Conservation (phyloP, 2,888 invertebrate genomes). For the Scaptomyza caliginosa region DNA sequence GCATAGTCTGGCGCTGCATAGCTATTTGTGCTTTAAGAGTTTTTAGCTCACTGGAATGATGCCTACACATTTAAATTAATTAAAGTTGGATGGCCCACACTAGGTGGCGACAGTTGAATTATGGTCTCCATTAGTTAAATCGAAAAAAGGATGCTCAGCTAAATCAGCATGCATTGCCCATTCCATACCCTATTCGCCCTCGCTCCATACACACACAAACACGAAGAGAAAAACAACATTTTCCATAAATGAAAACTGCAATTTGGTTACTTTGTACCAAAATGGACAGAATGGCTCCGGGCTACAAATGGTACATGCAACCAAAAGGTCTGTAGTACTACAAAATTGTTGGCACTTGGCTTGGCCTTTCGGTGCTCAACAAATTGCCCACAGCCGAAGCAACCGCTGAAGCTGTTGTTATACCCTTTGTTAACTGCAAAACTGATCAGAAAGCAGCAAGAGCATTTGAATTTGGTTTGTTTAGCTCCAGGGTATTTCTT, state of each 20-base stretch:
- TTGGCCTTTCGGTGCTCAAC: slow-evolving; percentile 42
- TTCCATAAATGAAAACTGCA: slow-evolving; percentile 47
- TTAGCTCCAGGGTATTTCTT: background rate
- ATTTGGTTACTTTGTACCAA: slow-evolving; percentile 25
- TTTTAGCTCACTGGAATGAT: slow-evolving; percentile 9
- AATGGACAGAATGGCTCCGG: slow-evolving; percentile 9
- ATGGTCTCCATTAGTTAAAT: slow-evolving; percentile 67
- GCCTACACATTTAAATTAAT: slow-evolving; percentile 51
- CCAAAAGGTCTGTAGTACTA: slow-evolving; percentile 17
- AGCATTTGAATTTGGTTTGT: background rate
- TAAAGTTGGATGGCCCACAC: slow-evolving; percentile 44
- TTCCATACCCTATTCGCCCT: no score
- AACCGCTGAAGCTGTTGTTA: slow-evolving; percentile 20
- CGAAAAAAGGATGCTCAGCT: slow-evolving; percentile 47
- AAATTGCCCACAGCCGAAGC: slow-evolving; percentile 50
- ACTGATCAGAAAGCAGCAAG: background rate
- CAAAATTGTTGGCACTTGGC: slow-evolving; percentile 57
- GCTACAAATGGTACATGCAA: slow-evolving; percentile 28
- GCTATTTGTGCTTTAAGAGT: slow-evolving; percentile 7
- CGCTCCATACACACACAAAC: no score
- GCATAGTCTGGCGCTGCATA: slow-evolving; percentile 13
- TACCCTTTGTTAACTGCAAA: slow-evolving; percentile 2
- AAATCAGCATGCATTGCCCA: slow-evolving; percentile 22
- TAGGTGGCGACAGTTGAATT: slow-evolving; percentile 44
- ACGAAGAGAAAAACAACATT: background rate